Conservation (phyloP, 2,888 invertebrate species). For the Anaspis maculata region DNA sequence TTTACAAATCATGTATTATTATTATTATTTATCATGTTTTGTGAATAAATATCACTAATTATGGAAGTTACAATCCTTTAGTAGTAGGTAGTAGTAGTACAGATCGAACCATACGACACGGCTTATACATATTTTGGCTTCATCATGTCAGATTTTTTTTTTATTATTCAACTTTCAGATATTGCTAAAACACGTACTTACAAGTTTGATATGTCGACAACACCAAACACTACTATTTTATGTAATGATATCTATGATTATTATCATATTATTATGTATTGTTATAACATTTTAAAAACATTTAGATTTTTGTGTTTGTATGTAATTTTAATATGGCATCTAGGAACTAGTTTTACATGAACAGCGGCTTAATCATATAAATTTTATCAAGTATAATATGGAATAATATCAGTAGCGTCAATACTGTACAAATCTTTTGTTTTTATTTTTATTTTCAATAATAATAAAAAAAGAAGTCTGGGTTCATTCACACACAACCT, state of each 20-base stretch:
- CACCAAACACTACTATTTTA: slow-evolving; percentile 31
- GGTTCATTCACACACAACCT: too few species aligned
- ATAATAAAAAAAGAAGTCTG: too few species aligned
- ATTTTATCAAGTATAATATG: slow-evolving; percentile 12
- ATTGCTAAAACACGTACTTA: slow-evolving; percentile 34
- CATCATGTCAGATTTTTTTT: too few species aligned
- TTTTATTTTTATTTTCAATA: too few species aligned
- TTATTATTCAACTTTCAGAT: slow-evolving; percentile 13
- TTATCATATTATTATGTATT: slow-evolving; percentile 3
- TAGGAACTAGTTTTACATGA: slow-evolving; percentile 33
- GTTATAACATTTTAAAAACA: slow-evolving; percentile 27
- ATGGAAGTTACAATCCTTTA: slow-evolving; percentile 5
- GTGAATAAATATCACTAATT: slow-evolving; percentile 10
- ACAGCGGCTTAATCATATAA: slow-evolving; percentile 14
- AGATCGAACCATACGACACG: too few species aligned
- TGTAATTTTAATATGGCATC: slow-evolving; percentile 33
- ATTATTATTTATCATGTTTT: slow-evolving; percentile 12
- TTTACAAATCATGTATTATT: slow-evolving; percentile 34
- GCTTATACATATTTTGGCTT: too few species aligned
- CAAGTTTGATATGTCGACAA: slow-evolving; percentile 39
- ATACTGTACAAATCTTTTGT: too few species aligned
- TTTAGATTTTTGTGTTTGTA: slow-evolving; percentile 25
- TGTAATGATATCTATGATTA: slow-evolving; percentile 19
- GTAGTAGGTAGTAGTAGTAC: too few species aligned
- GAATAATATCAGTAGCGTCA: too few species aligned